These are phyloP conservation scores for Leguminivora glycinivorella DNA, from an alignment of 1,140 invertebrate genomes.

Conservation along the genomic window DNA sequence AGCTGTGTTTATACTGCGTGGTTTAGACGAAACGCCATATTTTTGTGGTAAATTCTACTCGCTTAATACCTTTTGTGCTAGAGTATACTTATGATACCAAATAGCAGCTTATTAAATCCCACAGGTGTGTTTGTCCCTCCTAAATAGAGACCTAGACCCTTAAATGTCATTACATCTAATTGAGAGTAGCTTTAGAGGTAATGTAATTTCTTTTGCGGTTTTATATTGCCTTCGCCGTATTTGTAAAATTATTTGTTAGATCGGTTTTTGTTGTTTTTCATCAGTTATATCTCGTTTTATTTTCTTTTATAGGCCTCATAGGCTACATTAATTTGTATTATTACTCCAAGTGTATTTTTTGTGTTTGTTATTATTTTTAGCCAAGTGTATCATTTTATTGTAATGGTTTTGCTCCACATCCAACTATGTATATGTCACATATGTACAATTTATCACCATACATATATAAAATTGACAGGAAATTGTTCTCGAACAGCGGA, in stretches of 20 bases:
- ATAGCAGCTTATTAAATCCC: constrained; percentile 16
- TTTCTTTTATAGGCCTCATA: no score
- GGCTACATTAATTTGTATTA: no score
- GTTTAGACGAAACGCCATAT: background rate
- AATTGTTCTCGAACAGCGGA: background rate
- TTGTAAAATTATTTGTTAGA: no score
- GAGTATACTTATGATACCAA: constrained; percentile 7
- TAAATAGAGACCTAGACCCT: constrained; percentile 10
- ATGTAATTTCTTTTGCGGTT: background rate
- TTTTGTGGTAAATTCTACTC: background rate
- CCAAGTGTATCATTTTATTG: no score
- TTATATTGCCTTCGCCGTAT: background rate
- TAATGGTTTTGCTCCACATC: background rate
- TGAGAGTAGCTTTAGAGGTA: background rate
- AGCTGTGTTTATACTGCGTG: background rate
- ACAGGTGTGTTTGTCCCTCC: constrained; percentile 16
- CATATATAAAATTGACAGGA: background rate
- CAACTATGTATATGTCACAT: background rate
- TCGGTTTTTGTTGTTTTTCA: no score
- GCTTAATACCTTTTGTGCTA: background rate
- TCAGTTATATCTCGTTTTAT: no score
- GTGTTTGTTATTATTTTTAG: no score
- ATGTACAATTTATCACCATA: background rate
- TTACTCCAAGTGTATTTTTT: no score
- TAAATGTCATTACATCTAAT: constrained; percentile 15